Evolutionary conservation across 1,140 invertebrate genomes (phyloP), one percentile per base, ranked within the genome.

Genomic region (Dysdera silvatica): DNA sequence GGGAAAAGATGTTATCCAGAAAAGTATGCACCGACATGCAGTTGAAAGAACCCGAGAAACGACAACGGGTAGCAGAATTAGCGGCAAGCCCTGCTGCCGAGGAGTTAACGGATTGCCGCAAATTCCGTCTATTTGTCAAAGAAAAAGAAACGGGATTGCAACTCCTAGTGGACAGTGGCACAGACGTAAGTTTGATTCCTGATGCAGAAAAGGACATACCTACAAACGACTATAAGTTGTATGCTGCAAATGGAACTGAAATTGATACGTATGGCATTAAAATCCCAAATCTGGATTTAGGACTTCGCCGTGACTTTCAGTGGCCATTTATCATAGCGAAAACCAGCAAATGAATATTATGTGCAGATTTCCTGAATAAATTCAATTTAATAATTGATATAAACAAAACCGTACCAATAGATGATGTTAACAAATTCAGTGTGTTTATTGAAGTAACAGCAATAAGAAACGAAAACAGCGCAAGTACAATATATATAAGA

Each of bases 341-440:
- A 16, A 14, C 26, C 2, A 40, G n/a, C 8, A 24, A 43, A 37
- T n/a, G n/a, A n/a, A n/a, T n/a, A n/a, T n/a, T n/a, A n/a, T n/a
- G 51, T n/a, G 28, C 7, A 24, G 35, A 14, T 31, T 41, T 43
- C 35, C 20, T 6, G 1, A 6, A 1, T 29, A 57, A 57, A 43
- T 57, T n/a, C 43, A 48, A 48, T n/a, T 4, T 57, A 28, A 6
- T 57, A n/a, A 31, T 41, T 28, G 54, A 57, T 20, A 57, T 57
- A 6, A 16, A 32, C 43, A 48, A 57, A 18, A 10, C 20, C 23
- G 3, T 41, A 28, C 23, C 41, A 57, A 47, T 57, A 16, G 54
- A 57, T 41, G 37, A 28, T 5, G 16, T 18, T 12, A 49, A 7
- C 16, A 35, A 55, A 18, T 35, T 55, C 14, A 3, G 2, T n/a